Percentiles rank a stretch among this genome's conserved stretches.
Conservation (phyloP, 2,113 vertebrate genomes). For the Podarcis raffonei region DNA sequence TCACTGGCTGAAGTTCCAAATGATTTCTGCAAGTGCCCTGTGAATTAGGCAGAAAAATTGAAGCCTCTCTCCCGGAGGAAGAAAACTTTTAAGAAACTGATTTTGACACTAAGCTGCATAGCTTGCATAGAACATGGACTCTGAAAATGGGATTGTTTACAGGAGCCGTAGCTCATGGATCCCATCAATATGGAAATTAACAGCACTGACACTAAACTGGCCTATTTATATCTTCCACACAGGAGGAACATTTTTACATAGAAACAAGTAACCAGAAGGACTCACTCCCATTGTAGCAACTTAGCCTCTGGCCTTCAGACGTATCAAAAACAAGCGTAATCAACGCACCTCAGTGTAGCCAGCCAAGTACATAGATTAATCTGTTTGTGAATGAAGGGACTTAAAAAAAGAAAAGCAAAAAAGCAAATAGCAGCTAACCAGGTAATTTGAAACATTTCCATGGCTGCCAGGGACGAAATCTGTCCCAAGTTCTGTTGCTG, state of each 20-base stretch:
- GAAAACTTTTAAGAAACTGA: too few species aligned
- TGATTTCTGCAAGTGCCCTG: too few species aligned
- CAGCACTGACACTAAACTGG: not conserved
- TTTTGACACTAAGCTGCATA: too few species aligned
- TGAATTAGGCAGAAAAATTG: too few species aligned
- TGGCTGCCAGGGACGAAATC: not conserved
- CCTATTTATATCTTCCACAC: not conserved
- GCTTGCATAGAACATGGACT: not conserved
- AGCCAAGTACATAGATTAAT: not conserved
- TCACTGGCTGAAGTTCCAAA: too few species aligned
- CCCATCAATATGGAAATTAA: not conserved
- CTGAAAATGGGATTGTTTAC: not conserved
- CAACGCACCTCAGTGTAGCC: rapidly evolving
- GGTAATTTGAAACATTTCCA: rapidly evolving
- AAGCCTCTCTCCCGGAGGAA: too few species aligned
- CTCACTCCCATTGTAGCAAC: not conserved
- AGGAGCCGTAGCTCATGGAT: not conserved
- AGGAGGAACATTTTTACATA: not conserved
- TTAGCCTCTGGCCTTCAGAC: not conserved
- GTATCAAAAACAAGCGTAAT: not conserved
- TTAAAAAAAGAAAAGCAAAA: not conserved
- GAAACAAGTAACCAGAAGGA: not conserved
- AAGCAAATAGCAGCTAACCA: constrained; percentile 1
- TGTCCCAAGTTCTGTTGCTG: constrained; percentile 11
- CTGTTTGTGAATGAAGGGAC: not conserved